phyloP scores from a whole-genome alignment of 1,140 invertebrate species.

The Saccostrea cuccullata region DNA sequence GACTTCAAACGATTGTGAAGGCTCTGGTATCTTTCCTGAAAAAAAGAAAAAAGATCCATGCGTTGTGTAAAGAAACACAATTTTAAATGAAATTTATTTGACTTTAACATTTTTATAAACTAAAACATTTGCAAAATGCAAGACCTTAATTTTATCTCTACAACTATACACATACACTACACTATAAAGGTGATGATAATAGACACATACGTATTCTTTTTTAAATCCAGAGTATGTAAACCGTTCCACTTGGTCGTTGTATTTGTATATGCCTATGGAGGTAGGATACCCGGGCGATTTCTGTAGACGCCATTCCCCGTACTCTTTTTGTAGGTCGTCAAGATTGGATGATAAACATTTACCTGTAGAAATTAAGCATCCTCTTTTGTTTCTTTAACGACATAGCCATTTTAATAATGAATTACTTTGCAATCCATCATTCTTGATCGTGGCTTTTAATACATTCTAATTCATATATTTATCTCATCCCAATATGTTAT shows the following conservation, averaged over 20 bases:
- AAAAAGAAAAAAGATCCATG: background rate
- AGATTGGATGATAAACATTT: background rate
- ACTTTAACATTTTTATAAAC: background rate
- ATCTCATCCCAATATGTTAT: too few species aligned
- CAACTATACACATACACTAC: too few species aligned
- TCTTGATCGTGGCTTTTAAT: too few species aligned
- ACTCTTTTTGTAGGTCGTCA: conserved; percentile 4
- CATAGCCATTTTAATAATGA: too few species aligned
- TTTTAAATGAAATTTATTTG: too few species aligned
- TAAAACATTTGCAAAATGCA: background rate
- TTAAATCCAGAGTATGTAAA: background rate
- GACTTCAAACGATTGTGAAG: background rate
- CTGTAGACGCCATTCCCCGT: background rate
- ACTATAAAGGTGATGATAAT: background rate
- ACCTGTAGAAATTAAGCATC: background rate
- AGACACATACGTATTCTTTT: background rate
- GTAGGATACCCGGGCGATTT: conserved; percentile 9
- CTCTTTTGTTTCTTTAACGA: background rate
- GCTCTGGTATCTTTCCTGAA: background rate
- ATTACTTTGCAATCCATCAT: too few species aligned
- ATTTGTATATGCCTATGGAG: conserved; percentile 13
- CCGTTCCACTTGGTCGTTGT: conserved; percentile 1
- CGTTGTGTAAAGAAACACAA: background rate
- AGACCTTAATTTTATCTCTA: background rate
- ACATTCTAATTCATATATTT: too few species aligned